A percentile compares a stretch with the other conserved stretches of the same genome.
phyloP scores from a whole-genome alignment of 2,797 vertebrate species.

The Sparus aurata region DNA sequence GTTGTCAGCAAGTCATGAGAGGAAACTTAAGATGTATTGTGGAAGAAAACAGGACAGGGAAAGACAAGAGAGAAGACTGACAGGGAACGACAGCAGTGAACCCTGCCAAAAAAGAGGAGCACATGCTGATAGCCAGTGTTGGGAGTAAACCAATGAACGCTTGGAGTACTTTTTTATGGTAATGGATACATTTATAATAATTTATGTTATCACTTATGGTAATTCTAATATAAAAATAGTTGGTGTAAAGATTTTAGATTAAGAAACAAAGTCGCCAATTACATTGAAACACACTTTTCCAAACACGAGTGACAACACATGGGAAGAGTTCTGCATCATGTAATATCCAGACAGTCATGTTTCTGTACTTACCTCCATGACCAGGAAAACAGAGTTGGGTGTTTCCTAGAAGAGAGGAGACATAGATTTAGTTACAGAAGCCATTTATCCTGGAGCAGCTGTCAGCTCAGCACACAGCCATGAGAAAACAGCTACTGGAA shows the following conservation, averaged over 20 bases:
- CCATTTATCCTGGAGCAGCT: conserved; percentile 25
- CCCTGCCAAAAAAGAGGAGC: background rate
- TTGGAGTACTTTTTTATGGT: background rate
- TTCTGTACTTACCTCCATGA: conserved; percentile 93
- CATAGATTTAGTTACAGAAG: conserved; percentile 55
- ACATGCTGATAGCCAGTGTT: background rate
- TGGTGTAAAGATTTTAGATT: background rate
- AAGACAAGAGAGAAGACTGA: background rate
- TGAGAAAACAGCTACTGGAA: conserved; percentile 6
- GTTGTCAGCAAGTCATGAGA: conserved; percentile 3
- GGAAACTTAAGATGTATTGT: conserved; percentile 2
- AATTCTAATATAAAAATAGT: background rate
- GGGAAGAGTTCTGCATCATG: background rate
- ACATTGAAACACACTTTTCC: background rate
- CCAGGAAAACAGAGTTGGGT: conserved; percentile 94
- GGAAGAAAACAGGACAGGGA: conserved; percentile 12
- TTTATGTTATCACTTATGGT: background rate
- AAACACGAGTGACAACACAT: background rate
- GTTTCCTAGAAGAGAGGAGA: conserved; percentile 91
- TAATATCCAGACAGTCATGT: conserved; percentile 1
- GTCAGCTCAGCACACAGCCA: conserved; percentile 19
- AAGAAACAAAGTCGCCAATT: background rate
- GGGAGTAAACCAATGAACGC: background rate
- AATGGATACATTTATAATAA: background rate
- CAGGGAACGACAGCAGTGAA: background rate